Evolutionary conservation across 2,113 vertebrate species (phyloP).

Genomic region (Panthera tigris): DNA sequence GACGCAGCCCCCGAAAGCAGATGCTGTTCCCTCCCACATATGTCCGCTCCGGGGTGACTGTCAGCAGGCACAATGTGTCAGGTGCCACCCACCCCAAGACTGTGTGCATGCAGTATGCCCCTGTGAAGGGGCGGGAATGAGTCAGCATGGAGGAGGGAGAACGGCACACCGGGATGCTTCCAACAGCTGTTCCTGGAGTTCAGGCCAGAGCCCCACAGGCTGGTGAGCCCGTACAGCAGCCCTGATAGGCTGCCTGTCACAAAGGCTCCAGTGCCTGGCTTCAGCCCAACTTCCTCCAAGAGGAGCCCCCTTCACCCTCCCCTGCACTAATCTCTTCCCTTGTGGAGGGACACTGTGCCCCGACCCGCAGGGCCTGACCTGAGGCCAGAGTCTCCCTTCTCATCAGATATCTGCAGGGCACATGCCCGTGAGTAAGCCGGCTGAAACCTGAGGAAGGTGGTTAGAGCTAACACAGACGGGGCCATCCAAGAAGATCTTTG

Average conservation of each 20-base stretch:
- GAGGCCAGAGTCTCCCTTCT: background rate
- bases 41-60: background rate
- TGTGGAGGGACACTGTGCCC: background rate
- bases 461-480: background rate
- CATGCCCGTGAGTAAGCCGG: accelerated
- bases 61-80: background rate
- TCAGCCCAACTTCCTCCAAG: background rate
- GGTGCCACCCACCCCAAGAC: background rate
- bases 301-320: background rate
- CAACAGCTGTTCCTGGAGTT: too few species aligned
- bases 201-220: background rate
- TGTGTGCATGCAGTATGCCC: background rate
- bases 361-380: background rate
- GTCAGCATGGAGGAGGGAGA: too few species aligned
- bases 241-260: accelerated
- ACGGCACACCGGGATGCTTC: background rate
- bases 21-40: background rate
- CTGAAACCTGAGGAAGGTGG: background rate
- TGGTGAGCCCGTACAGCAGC: background rate
- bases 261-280: background rate
- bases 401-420: too few species aligned
- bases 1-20: too few species aligned
- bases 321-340: background rate
- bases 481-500: background rate
- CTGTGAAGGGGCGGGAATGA: background rate